Percentiles rank a stretch among this genome's conserved stretches.
phyloP scores from a whole-genome alignment of 53 echinoderm and acorn worm species.

The Henricia sp. region DNA sequence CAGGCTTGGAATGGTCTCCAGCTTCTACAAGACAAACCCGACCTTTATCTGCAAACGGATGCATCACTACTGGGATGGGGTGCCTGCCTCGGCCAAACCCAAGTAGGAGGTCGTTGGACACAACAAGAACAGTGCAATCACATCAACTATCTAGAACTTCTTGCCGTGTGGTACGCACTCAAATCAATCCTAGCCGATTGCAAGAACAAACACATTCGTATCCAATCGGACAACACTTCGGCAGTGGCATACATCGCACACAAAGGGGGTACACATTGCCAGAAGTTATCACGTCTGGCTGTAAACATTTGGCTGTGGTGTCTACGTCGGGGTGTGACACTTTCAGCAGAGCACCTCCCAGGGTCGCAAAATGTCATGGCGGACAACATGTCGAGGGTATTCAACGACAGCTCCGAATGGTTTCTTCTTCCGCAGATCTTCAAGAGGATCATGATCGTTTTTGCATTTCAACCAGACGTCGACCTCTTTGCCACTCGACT shows the following conservation, averaged over 20 bases:
- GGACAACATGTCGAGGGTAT: neutral
- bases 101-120: neutral
- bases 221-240: slow-evolving; percentile 1
- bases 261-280: neutral
- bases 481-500: neutral
- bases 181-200: neutral
- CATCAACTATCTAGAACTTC: slow-evolving; percentile 4
- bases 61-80: slow-evolving; percentile 15
- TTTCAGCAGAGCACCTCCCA: neutral
- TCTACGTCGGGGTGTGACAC: neutral
- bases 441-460: neutral
- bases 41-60: slow-evolving; percentile 1
- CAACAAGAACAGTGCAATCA: neutral
- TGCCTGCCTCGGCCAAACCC: neutral
- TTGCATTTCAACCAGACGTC: neutral
- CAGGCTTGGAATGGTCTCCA: neutral
- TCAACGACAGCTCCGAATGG: neutral
- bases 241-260: neutral
- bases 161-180: neutral
- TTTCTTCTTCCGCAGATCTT: neutral
- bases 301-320: neutral
- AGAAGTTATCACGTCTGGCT: neutral
- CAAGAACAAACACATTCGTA: neutral
- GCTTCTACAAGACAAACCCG: neutral
- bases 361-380: neutral